Evolutionary conservation across 2,888 invertebrate species (phyloP), one percentile per base, ranked within the genome.

Genomic region (Temnothorax rugatulus): DNA sequence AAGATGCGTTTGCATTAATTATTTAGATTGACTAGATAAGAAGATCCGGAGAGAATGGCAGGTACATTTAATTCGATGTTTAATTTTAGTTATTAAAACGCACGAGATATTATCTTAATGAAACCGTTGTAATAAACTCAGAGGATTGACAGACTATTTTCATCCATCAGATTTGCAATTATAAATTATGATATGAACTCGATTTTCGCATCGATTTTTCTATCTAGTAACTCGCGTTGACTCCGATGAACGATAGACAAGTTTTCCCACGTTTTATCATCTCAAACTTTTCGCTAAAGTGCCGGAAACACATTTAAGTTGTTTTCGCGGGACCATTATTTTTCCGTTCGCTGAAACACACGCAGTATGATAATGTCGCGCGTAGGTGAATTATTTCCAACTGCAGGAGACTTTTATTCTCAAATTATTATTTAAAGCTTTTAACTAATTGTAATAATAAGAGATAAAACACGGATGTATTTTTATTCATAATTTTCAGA

Each of bases 51-150:
- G 47, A 71, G 4, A 47, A 81, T 44, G 21, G 1, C 9, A 15
- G 52, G 13, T n/a, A 71, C 7, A 66, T 47, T 59, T 50, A 73
- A 81, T 68, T 25, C 9, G 11, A n/a, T 50, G 38, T 25, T 47
- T 47, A 71, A 15, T 34, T 57, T 71, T 50, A 59, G 18, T 59
- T 25, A 59, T 15, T 34, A 38, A 79, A 77, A 68, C 5, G 59
- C 25, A 34, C 34, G 21, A 59, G 71, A 71, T 79, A 38, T 71
- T 50, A 61, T 81, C 38, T 50, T 59, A 47, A 81, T 38, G 71
- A 81, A 34, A 57, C 5, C 9, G 44, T 25, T 79, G 1, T 57
- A 59, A 59, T 50, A 61, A 81, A 47, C 21, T 59, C 15, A 13
- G 47, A 41, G 8, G 13, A 59, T 15, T 44, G 29, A 64, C n/a